Evolutionary conservation across 2,113 vertebrate genomes (phyloP).

Genomic region (Bothrops jararaca): DNA sequence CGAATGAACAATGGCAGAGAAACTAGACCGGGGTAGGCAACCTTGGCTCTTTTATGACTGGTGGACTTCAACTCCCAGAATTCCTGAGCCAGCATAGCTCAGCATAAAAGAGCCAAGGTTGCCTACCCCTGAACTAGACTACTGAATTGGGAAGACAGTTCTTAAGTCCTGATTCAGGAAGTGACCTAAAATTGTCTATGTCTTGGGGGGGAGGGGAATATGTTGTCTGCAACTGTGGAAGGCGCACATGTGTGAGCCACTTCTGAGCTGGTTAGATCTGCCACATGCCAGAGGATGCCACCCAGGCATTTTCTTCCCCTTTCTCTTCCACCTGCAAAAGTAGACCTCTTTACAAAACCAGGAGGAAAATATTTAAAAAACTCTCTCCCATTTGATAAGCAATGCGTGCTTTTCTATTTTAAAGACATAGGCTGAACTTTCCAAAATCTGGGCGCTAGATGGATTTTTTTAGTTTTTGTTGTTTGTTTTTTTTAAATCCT

Average conservation of each 20-base stretch:
- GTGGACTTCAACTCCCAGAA: too few species aligned
- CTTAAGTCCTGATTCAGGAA: background rate
- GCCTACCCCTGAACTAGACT: background rate
- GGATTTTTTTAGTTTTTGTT: background rate
- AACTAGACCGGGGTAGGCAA: background rate
- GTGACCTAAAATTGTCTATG: background rate
- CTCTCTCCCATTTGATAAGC: background rate
- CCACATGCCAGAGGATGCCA: background rate
- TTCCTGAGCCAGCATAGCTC: too few species aligned
- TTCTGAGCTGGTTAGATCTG: background rate
- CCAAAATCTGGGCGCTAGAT: background rate
- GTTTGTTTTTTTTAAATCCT: background rate
- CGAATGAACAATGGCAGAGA: background rate
- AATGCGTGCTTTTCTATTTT: background rate
- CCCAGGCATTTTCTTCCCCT: background rate
- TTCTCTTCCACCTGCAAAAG: background rate
- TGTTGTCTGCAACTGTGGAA: background rate
- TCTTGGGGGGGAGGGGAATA: background rate
- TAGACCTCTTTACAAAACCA: background rate
- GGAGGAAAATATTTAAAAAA: background rate
- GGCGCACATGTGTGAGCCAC: background rate
- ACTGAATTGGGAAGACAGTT: background rate
- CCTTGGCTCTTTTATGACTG: too few species aligned
- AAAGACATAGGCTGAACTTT: background rate
- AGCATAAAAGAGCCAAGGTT: too few species aligned